Base-by-base conservation (phyloP, 2,797 vertebrate species). In the Sebastes reedi region DNA sequence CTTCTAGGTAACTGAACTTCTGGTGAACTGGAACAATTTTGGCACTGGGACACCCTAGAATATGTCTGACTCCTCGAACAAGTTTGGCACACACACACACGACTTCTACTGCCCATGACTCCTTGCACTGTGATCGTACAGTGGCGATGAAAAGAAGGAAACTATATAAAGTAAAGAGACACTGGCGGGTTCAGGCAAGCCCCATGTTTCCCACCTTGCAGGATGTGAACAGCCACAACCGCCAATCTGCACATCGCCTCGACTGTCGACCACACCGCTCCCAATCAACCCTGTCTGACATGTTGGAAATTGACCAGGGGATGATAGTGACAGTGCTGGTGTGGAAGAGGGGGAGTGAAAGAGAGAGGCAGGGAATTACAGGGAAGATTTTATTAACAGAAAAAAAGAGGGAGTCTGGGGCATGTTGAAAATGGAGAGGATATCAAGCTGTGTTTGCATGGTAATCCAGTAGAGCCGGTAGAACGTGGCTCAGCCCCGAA, bases 21-120 rank as follows among this genome's bases (percentile, higher is more conserved):
- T 67, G 75, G 34, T 90, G 88, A 90, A 88, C 88, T 80, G 80
- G 62, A 82, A 82, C 64, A 3, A 25, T 70, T 78, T 70, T 80
- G 72, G 84, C 64, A 68, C 36, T 14, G 56, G 67, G 78, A 87
- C 59, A 67, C 22, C 67, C 39, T 12, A 8, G 72, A 81, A 79
- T 78, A 70, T 66, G 67, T 73, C 58, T 56, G 46, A 75, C 52
- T 87, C 75, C 70, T 62, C 1, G 1, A 85, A 60, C 61, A 69
- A 32, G 68, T 78, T 73, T 67, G 25, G 72, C 52, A 34, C 67
- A 20, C 64, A 42, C 36, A 66, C 34, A 20, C 34, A 27, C 32
- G 72, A 78, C 67, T 79, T 64, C 46, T 32, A 39, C 62, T 16
- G 22, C 20, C 42, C 50, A 20, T 62, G 68, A 59, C 76, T 72